Conservation (phyloP, 2,797 vertebrate genomes). For the Ctenochaetus hawaiiensis region DNA sequence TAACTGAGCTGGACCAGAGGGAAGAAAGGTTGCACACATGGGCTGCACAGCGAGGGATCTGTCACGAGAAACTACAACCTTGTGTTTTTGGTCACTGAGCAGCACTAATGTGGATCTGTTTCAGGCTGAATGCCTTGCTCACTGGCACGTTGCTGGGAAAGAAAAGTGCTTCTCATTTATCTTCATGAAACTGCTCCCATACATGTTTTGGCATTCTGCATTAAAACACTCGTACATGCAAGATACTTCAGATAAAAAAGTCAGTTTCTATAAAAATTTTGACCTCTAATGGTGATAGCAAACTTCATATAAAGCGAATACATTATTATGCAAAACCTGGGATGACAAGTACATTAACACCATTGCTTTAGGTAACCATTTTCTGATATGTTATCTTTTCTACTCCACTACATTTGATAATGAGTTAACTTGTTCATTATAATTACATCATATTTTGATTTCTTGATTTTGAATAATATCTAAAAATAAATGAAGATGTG, state of each 20-base stretch:
- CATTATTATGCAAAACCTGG: not conserved
- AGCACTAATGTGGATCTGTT: conserved; percentile 54
- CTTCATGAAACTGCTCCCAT: not conserved
- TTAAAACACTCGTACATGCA: not conserved
- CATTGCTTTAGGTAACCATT: not conserved
- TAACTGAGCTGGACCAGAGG: conserved; percentile 33
- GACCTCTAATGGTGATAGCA: not conserved
- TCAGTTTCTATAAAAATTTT: not conserved
- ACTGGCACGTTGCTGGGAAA: conserved; percentile 3
- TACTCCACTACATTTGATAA: not conserved
- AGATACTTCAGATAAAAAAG: not conserved
- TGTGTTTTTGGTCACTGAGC: conserved; percentile 49
- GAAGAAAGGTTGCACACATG: conserved; percentile 40
- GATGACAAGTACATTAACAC: not conserved
- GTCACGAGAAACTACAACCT: conserved; percentile 15
- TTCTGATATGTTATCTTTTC: not conserved
- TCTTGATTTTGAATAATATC: not conserved
- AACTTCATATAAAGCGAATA: not conserved
- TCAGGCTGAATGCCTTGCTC: conserved; percentile 21
- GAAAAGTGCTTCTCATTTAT: conserved; percentile 11
- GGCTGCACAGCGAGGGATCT: conserved; percentile 45
- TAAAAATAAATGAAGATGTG: not conserved
- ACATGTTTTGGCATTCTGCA: conserved; percentile 4
- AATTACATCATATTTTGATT: not conserved
- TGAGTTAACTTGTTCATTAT: not conserved